Conservation (phyloP, 1,140 invertebrate genomes). For the Phortica variegata region DNA sequence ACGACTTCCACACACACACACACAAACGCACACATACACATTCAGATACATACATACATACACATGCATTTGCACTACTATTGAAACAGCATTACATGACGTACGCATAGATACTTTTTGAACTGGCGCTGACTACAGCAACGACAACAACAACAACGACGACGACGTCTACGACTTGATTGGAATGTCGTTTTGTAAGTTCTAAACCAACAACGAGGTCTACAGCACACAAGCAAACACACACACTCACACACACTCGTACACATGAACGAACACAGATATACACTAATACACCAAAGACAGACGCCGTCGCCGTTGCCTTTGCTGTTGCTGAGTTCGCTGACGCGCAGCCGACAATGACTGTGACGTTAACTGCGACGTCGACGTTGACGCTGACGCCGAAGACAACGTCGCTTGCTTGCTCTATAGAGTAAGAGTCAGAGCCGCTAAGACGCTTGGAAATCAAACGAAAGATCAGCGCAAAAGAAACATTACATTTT, state of each 20-base stretch:
- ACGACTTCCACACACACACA: no score
- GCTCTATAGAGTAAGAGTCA: no score
- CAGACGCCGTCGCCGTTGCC: constrained; percentile 3
- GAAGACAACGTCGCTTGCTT: constrained; percentile 11
- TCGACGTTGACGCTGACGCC: constrained; percentile 5
- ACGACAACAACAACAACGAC: constrained; percentile 16
- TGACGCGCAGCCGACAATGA: neutral
- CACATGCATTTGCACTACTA: neutral
- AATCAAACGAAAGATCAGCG: constrained; percentile 44
- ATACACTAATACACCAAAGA: no score
- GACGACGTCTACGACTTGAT: constrained; percentile 26
- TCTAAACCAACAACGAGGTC: constrained; percentile 14
- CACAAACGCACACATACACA: neutral
- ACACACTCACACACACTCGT: constrained; percentile 7
- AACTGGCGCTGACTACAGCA: constrained; percentile 29
- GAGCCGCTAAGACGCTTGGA: no score
- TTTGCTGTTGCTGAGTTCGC: constrained; percentile 1
- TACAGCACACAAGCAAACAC: constrained; percentile 37
- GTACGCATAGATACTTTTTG: no score
- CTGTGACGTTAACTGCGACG: constrained; percentile 10
- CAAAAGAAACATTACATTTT: constrained; percentile 51
- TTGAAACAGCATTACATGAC: no score
- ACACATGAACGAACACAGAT: constrained; percentile 13
- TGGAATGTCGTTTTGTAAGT: constrained; percentile 56
- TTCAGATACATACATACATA: constrained; percentile 1